These are phyloP conservation scores for Pseudococcus viburni DNA, from an alignment of 2,888 invertebrate species.

Conservation along the genomic window DNA sequence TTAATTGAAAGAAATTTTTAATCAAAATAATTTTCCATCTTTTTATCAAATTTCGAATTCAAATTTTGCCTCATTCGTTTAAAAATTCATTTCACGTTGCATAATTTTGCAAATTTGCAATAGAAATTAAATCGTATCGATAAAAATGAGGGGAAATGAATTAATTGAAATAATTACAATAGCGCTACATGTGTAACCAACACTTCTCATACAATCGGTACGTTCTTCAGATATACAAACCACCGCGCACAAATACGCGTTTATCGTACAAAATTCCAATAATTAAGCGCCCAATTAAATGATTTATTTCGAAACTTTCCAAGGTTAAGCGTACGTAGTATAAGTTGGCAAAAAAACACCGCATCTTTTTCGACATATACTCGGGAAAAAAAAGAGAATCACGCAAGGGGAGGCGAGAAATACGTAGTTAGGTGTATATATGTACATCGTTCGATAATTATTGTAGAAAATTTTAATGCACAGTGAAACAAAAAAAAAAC, in stretches of 20 bases:
- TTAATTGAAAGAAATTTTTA: too few relatives aligned
- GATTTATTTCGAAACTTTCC: conserved; percentile 4
- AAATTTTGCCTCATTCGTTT: too few relatives aligned
- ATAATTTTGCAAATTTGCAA: too few relatives aligned
- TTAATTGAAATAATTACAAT: background rate
- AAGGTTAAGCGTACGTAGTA: background rate
- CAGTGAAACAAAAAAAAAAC: background rate
- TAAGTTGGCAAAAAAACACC: background rate
- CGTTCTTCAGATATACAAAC: background rate
- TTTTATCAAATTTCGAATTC: too few relatives aligned
- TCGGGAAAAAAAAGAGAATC: background rate
- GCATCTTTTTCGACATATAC: background rate
- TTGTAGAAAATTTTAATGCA: background rate
- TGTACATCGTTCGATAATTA: background rate
- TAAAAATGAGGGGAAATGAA: too few relatives aligned
- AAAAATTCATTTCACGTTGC: too few relatives aligned
- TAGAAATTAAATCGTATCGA: too few relatives aligned
- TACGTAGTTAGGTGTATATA: background rate
- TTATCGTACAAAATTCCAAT: conserved; percentile 18
- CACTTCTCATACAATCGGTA: background rate
- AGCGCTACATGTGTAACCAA: background rate
- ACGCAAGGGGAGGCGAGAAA: background rate
- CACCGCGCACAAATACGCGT: background rate
- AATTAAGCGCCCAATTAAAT: conserved; percentile 41
- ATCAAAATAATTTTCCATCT: too few relatives aligned